phyloP scores from a whole-genome alignment of 2,797 vertebrate genomes.

The Macrochelys suwanniensis region DNA sequence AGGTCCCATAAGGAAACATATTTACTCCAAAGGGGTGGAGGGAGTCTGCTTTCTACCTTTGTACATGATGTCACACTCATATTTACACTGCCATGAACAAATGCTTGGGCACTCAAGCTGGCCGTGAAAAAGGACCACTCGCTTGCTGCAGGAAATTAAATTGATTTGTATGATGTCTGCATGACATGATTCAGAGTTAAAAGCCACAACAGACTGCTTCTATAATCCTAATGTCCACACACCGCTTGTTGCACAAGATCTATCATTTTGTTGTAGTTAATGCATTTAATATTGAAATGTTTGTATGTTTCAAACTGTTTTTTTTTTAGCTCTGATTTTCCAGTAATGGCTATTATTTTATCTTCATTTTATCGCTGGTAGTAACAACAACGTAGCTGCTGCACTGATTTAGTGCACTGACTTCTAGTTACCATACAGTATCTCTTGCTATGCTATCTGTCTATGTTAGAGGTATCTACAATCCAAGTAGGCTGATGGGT shows the following conservation, averaged over 20 bases:
- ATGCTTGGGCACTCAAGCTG: background rate
- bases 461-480: background rate
- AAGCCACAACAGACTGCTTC: background rate
- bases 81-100: background rate
- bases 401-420: slow-evolving; percentile 5
- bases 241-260: background rate
- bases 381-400: slow-evolving; percentile 5
- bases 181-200: background rate
- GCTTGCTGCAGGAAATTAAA: slow-evolving; percentile 2
- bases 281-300: background rate
- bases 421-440: slow-evolving; percentile 16
- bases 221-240: background rate
- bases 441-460: background rate
- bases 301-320: background rate
- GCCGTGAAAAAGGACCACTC: slow-evolving; percentile 5
- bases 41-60: background rate
- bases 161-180: background rate
- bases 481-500: too few species aligned
- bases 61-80: background rate
- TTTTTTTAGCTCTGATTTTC: slow-evolving; percentile 15
- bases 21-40: background rate
- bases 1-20: background rate
- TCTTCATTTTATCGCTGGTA: background rate
- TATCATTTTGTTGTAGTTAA: background rate
- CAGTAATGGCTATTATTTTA: background rate